Conservation (phyloP, 2,888 invertebrate genomes). For the Macropis europaea region DNA sequence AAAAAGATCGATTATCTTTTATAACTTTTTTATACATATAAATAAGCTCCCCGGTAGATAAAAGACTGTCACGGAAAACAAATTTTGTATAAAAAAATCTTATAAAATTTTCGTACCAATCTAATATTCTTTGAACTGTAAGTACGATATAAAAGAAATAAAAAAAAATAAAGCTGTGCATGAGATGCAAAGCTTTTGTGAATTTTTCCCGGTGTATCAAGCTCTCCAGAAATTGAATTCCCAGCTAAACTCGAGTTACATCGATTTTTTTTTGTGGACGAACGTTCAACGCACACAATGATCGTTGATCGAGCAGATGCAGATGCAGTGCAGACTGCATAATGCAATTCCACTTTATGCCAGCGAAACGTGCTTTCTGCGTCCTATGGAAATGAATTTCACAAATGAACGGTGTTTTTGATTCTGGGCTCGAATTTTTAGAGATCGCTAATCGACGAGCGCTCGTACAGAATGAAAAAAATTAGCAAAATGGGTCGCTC, state of each 20-base stretch:
- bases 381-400: conserved; percentile 39
- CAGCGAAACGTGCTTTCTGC: conserved; percentile 29
- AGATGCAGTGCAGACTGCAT: conserved; percentile 46
- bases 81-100: too few relatives aligned
- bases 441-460: neutral
- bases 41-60: too few relatives aligned
- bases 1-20: too few relatives aligned
- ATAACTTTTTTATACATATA: too few relatives aligned
- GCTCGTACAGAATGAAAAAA: neutral
- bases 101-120: too few relatives aligned
- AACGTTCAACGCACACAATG: conserved; percentile 21
- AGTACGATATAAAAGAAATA: too few relatives aligned
- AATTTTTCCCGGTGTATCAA: neutral
- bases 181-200: neutral
- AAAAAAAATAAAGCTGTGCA: neutral
- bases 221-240: conserved; percentile 14
- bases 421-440: conserved; percentile 12
- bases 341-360: conserved; percentile 45
- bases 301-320: conserved; percentile 48
- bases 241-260: conserved; percentile 4
- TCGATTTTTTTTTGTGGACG: conserved; percentile 19
- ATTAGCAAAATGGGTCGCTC: neutral
- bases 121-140: too few relatives aligned
- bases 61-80: too few relatives aligned
- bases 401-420: neutral